These are phyloP conservation scores for Oeneis ivallda DNA, from an alignment of 2,888 invertebrate genomes.

Conservation along the genomic window DNA sequence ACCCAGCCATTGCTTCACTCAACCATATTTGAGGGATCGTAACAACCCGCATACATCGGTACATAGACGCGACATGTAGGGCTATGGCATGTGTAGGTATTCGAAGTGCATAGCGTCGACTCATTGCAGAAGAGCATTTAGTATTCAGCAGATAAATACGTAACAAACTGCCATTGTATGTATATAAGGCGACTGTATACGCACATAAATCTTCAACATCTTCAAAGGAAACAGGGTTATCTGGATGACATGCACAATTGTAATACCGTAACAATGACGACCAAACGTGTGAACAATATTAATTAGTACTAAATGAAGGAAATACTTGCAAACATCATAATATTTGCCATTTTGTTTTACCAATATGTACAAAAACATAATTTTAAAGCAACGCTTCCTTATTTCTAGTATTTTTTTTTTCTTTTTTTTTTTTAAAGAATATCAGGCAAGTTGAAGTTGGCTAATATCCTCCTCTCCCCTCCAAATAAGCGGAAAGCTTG, in stretches of 20 bases:
- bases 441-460: too few relatives aligned
- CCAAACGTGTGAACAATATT: slow-evolving; percentile 9
- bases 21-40: too few relatives aligned
- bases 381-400: too few relatives aligned
- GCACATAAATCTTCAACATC: slow-evolving; percentile 29
- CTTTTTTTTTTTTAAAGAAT: too few relatives aligned
- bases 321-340: neutral
- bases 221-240: slow-evolving; percentile 27
- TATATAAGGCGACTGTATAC: slow-evolving; percentile 28
- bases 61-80: too few relatives aligned
- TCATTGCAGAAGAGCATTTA: slow-evolving; percentile 3
- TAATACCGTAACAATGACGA: slow-evolving; percentile 22
- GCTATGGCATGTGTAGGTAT: neutral
- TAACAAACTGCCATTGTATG: slow-evolving; percentile 34
- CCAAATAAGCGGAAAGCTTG: too few relatives aligned
- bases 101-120: neutral
- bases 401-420: too few relatives aligned
- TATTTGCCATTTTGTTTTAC: neutral
- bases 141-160: slow-evolving; percentile 13
- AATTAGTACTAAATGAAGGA: neutral
- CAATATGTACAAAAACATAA: too few relatives aligned
- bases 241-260: slow-evolving; percentile 23
- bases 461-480: too few relatives aligned
- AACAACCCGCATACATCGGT: too few relatives aligned
- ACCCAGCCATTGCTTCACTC: too few relatives aligned